Evolutionary conservation across 2,797 vertebrate genomes (phyloP), one percentile per base, ranked within the genome.

Genomic region (Mycteria americana): DNA sequence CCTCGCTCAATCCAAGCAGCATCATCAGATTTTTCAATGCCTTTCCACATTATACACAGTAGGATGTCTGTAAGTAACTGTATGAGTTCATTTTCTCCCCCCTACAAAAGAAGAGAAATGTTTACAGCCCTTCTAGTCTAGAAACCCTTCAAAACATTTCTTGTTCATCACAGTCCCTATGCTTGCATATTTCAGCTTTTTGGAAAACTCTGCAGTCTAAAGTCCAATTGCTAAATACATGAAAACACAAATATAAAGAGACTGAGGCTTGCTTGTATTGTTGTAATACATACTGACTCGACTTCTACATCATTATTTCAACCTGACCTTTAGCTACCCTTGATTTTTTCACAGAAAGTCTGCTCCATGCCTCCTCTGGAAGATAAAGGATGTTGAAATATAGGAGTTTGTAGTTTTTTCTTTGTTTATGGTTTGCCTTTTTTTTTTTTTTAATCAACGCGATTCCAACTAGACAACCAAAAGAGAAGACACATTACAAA

Each of bases 1-100:
- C 99, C 99, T 21, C 99, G 98, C 96, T 99, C 99, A 95, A 99
- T 95, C 99, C 99, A 99, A 35, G 99, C 98, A 5, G 96, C 95
- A 46, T 99, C 98, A 56, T 99, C 99, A 1, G 99, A 99, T 23
- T 98, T 99, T 85, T 99, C 99, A 18, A 99, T 98, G 19, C 99
- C 99, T n/a, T 98, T 99, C 99, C 99, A 99, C 98, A 99, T 99
- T 88, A 99, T 93, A 81, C 98, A 99, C 81, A 98, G 98, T 68
- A 99, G 94, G 43, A 99, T 98, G 97, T 99, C 98, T 95, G 99
- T 98, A 92, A 99, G 97, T 97, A 99, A 98, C 72, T 97, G 98
- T 77, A 98, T 83, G 88, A 99, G 98, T 74, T 99, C 99, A 92
- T 99, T 99, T 91, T 99, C 99, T 28, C 98, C 97, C 43, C 98